Base-by-base conservation (phyloP, 2,797 vertebrate genomes). In the Pseudochromis fuscus region DNA sequence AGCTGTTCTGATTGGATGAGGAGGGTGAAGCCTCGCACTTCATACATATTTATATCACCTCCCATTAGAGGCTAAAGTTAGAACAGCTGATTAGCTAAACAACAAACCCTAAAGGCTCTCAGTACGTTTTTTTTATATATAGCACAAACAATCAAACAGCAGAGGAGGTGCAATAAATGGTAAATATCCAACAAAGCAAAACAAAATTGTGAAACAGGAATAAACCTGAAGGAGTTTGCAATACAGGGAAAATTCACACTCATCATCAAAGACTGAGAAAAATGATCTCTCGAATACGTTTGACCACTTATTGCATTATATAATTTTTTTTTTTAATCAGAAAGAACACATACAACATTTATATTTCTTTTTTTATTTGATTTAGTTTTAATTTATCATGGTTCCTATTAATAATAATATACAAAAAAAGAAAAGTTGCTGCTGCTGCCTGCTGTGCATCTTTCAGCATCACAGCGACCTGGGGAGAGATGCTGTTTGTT, bases 41-140 rank as follows among this genome's bases (percentile, higher is more conserved):
- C 76, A 88, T 88, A 60, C 75, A 89, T 90, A 87, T 89, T 89
- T 78, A 87, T 84, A 50, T 61, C 31, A 64, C 48, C 63, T 73
- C 52, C 64, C 72, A 76, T 87, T 81, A 89, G 81, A 82, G n/a
- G 59, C 53, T 70, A 58, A 58, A 72, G 56, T 81, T 85, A 42
- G 66, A 81, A 67, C 81, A 75, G 65, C 46, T 77, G 66, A 87
- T 83, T 82, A 79, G 63, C 55, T 23, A n/a, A n/a, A n/a, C n/a
- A 69, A 64, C 30, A 44, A 67, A 42, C 53, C 73, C 77, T 48
- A 18, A 31, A 64, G 81, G 52, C 42, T 55, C 35, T 45, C 15
- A 31, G 11, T 66, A 4, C 31, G 25, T 13, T 69, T 73, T 76
- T 52, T 24, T n/a, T n/a, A n/a, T n/a, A n/a, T 25, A 31, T 18